Base-by-base conservation (phyloP, 2,113 vertebrate species). In the Rhodinocichla rosea region DNA sequence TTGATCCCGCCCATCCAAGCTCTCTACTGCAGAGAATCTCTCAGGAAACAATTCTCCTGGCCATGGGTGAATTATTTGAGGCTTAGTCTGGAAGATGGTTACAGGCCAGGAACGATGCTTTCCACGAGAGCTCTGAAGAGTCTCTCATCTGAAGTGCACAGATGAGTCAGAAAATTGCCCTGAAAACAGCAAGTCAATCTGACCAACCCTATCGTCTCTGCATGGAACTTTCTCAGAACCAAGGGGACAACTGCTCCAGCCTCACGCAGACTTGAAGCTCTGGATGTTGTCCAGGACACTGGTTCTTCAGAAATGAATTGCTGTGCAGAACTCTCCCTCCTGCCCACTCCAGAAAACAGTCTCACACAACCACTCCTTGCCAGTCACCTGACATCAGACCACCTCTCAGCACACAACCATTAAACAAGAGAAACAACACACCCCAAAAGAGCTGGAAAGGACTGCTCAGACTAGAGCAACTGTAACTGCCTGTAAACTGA, bases 331-430 rank as follows among this genome's bases (percentile, higher is more conserved):
- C 55, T 85, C 62, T 96, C 45, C 42, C 50, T 90, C 64, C 90
- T 94, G 87, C 59, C 75, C 59, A n/a, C 45, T 73, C 63, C 47
- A 67, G 50, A 67, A 86, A 95, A 94, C 63, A 94, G 89, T 59
- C 85, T 56, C 64, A 96, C 71, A 83, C 42, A 91, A 95, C 71
- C 82, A 80, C 63, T 70, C 86, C 63, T 69, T 88, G 89, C 45
- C 90, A 49, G 62, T 44, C 23, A 50, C 55, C 57, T 80, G 70
- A 81, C 4, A 3, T 75, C 83, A 90, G 52, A 52, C 60, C 68
- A 86, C 52, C 76, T 74, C 84, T 63, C 56, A 77, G 50, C 68
- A 78, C 26, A 23, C 7, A 67, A 77, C 42, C 56, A 59, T 42
- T 49, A 59, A 95, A 84, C 35, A 53, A 68, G 37, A 84, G 47